phyloP scores from a whole-genome alignment of 2,113 vertebrate genomes.

The Microtus montanus region DNA sequence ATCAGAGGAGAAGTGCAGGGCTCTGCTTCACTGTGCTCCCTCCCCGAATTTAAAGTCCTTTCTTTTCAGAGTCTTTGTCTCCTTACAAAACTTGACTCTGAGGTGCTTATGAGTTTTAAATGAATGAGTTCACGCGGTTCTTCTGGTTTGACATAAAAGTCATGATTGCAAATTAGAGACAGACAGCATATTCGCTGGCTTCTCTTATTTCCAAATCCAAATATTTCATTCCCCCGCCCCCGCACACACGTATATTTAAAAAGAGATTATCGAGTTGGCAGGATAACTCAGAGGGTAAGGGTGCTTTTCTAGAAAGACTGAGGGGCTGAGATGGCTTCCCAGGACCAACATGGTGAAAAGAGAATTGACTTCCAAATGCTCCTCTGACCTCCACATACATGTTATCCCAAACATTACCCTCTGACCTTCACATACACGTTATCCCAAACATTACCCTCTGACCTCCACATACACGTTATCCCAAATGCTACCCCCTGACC shows the following conservation, averaged over 20 bases:
- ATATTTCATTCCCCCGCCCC: neutral
- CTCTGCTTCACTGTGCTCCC: neutral
- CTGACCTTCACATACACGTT: neutral
- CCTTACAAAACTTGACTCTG: slow-evolving; percentile 6
- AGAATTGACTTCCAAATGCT: too few species aligned
- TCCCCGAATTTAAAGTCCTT: neutral
- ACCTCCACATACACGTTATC: neutral
- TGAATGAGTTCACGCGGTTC: neutral
- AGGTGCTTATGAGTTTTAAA: slow-evolving; percentile 39
- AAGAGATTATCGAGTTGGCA: neutral
- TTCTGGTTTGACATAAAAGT: neutral
- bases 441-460: neutral
- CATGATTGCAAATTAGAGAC: neutral
- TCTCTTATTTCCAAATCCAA: neutral
- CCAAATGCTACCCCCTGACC: neutral
- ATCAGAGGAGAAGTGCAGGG: neutral
- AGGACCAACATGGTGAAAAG: neutral
- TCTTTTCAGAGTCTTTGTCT: neutral
- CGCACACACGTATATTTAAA: neutral
- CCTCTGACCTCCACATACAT: neutral
- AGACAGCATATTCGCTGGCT: neutral
- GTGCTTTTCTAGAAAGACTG: neutral
- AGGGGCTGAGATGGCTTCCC: neutral
- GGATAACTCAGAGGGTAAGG: neutral
- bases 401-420: neutral